phyloP scores from a whole-genome alignment of 2,113 vertebrate species.

The Melanotaenia duboulayi region DNA sequence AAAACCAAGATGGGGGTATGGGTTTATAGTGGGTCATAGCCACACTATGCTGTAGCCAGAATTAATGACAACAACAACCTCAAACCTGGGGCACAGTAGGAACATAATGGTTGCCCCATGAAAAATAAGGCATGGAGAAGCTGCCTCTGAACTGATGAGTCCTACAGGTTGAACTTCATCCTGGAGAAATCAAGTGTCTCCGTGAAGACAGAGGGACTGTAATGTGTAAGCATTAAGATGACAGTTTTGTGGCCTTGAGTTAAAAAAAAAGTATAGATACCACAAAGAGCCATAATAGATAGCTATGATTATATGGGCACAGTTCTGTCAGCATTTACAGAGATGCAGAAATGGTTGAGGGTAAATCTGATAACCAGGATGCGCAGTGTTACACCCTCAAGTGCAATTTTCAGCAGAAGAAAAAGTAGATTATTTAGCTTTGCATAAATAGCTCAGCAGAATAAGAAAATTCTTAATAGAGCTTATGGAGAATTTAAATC shows the following conservation, averaged over 20 bases:
- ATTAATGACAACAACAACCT: conserved; percentile 59
- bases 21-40: conserved; percentile 56
- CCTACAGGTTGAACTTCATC: conserved; percentile 30
- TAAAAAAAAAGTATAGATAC: conserved; percentile 31
- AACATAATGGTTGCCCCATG: conserved; percentile 42
- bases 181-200: conserved; percentile 36
- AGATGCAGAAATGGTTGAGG: background rate
- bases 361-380: background rate
- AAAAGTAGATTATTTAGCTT: conserved; percentile 32
- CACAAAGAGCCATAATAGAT: conserved; percentile 21
- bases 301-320: conserved; percentile 30
- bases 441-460: conserved; percentile 48
- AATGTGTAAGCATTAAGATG: conserved; percentile 51
- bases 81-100: conserved; percentile 52
- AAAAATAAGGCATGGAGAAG: conserved; percentile 42
- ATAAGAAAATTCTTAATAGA: conserved; percentile 12
- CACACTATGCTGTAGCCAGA: conserved; percentile 29
- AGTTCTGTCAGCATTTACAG: background rate
- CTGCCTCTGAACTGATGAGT: conserved; percentile 27
- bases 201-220: conserved; percentile 26
- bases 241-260: background rate
- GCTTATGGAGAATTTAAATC: conserved; percentile 44
- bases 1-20: conserved; percentile 58
- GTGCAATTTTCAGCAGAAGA: conserved; percentile 30
- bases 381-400: background rate